Conservation (phyloP, 1,140 invertebrate genomes). For the Heterodera schachtii region DNA sequence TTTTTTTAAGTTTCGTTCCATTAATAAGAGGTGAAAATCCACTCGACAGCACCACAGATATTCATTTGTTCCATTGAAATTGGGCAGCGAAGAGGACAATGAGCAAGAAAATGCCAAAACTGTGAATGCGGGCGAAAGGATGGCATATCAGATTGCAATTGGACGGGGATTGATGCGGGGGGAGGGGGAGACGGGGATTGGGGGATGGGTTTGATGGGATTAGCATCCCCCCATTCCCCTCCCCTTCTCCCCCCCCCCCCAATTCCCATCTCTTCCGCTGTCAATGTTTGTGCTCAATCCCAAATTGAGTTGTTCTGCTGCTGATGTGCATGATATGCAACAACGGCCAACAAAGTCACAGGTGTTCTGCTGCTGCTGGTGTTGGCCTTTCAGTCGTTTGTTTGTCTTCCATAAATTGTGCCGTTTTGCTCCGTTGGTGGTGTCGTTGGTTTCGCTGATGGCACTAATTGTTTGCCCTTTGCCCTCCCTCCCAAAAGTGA, state of each 20-base stretch:
- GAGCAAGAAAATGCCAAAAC: background rate
- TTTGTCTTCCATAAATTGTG: background rate
- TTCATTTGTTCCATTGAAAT: background rate
- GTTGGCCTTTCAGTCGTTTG: background rate
- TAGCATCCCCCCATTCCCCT: background rate
- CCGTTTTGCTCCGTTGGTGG: background rate
- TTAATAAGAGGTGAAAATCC: background rate
- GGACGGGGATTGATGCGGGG: background rate
- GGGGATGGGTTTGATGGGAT: background rate
- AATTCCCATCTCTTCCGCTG: background rate
- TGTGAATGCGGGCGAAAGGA: background rate
- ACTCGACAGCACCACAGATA: background rate
- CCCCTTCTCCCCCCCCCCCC: too few relatives aligned
- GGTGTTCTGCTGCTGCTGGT: background rate
- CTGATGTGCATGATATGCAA: constrained; percentile 1
- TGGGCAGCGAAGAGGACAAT: background rate
- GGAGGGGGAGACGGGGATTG: too few relatives aligned
- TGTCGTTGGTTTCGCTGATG: too few relatives aligned
- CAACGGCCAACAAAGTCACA: background rate
- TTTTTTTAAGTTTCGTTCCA: background rate
- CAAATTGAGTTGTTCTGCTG: constrained; percentile 1
- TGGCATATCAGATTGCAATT: background rate
- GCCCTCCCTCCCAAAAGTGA: too few relatives aligned
- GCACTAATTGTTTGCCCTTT: too few relatives aligned
- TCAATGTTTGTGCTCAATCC: background rate